These are phyloP conservation scores for Montipora capitata DNA, from an alignment of 92 coral and sea anemone genomes.

Conservation along the genomic window DNA sequence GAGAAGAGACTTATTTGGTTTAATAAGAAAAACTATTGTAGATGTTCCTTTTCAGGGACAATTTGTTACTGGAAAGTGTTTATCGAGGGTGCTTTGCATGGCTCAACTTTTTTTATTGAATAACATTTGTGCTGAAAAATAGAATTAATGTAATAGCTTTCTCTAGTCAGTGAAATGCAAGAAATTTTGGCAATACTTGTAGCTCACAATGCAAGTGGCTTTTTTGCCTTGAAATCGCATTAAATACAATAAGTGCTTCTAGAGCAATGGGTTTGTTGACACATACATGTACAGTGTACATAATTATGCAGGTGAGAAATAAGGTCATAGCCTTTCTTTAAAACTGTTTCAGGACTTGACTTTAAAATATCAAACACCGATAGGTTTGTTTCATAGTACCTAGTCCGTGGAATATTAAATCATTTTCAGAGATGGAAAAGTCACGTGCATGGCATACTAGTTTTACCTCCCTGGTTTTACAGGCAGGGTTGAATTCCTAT, in stretches of 20 bases:
- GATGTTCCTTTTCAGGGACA: no score
- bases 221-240: neutral
- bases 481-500: conserved; percentile 8
- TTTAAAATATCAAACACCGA: no score
- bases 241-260: neutral
- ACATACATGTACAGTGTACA: neutral
- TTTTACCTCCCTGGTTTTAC: conserved; percentile 15
- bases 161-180: neutral
- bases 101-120: neutral
- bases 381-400: neutral
- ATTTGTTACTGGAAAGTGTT: no score
- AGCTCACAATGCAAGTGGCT: conserved; percentile 1
- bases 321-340: no score
- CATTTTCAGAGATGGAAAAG: neutral
- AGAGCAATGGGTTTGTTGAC: neutral
- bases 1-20: conserved; percentile 1
- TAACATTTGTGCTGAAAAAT: conserved; percentile 8
- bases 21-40: no score
- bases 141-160: neutral
- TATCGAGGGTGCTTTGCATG: conserved; percentile 5
- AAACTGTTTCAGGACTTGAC: no score
- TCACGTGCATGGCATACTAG: neutral
- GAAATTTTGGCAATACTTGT: neutral
- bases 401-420: conserved; percentile 4
- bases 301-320: neutral